phyloP scores from a whole-genome alignment of 1,140 invertebrate genomes.

The Lasioglossum baleicum region DNA sequence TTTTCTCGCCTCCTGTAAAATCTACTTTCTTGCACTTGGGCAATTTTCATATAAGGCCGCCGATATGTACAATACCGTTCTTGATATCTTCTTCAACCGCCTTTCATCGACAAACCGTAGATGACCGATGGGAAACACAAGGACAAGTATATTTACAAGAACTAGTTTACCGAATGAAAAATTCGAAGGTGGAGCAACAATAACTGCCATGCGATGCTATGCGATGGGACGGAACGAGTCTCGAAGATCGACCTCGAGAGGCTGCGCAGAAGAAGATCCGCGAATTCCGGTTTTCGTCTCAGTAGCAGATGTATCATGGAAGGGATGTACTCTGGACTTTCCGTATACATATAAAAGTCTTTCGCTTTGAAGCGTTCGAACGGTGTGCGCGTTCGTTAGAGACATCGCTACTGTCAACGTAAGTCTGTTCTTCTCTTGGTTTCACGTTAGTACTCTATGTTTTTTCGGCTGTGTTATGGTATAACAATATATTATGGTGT shows the following conservation, averaged over 20 bases:
- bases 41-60: too few species aligned
- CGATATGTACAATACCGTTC: too few species aligned
- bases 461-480: too few species aligned
- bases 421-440: not conserved
- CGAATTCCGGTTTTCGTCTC: slow-evolving; percentile 27
- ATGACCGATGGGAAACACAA: not conserved
- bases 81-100: too few species aligned
- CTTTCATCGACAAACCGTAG: too few species aligned
- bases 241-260: not conserved
- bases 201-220: too few species aligned
- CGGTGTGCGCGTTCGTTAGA: not conserved
- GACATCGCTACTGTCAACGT: not conserved
- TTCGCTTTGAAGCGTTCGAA: not conserved
- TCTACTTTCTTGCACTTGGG: too few species aligned
- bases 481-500: too few species aligned
- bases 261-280: slow-evolving; percentile 3
- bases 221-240: not conserved
- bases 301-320: not conserved
- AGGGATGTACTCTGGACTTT: slow-evolving; percentile 17
- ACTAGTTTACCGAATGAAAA: not conserved
- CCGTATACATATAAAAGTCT: slow-evolving; percentile 12
- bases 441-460: not conserved
- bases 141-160: too few species aligned
- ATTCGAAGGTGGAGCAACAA: not conserved
- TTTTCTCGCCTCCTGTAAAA: too few species aligned